A percentile compares a stretch with the other conserved stretches of the same genome.
Conservation (phyloP, 2,888 invertebrate species). For the Heliconius erato region DNA sequence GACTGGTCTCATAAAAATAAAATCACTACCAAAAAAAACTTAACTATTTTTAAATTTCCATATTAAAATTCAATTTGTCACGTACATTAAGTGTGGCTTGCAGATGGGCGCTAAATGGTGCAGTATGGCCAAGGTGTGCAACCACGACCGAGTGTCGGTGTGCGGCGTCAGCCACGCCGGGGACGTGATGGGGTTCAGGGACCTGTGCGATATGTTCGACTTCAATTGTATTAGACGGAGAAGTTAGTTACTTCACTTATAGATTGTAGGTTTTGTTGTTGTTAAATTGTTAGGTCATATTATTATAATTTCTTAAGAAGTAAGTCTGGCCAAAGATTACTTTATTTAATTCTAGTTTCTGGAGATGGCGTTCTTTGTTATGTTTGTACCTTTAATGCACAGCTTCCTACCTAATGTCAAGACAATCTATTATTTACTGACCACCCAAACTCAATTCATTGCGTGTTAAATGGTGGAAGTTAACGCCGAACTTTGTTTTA, state of each 20-base stretch:
- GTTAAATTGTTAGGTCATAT: too few relatives aligned
- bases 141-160: conserved; percentile 79
- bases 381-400: too few relatives aligned
- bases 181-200: conserved; percentile 80
- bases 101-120: conserved; percentile 83
- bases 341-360: too few relatives aligned
- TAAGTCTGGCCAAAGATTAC: too few relatives aligned
- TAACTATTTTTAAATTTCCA: not conserved
- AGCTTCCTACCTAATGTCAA: too few relatives aligned
- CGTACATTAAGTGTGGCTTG: conserved; percentile 20
- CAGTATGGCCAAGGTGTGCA: conserved; percentile 81
- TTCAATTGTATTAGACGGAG: conserved; percentile 79
- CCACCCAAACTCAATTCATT: too few relatives aligned
- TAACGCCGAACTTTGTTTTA: too few relatives aligned
- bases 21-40: not conserved
- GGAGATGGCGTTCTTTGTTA: too few relatives aligned
- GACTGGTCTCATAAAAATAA: too few relatives aligned
- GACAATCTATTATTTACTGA: too few relatives aligned
- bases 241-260: conserved; percentile 61
- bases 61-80: not conserved
- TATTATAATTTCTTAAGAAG: too few relatives aligned
- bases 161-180: conserved; percentile 80
- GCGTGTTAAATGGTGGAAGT: too few relatives aligned
- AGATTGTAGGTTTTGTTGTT: not conserved
- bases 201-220: conserved; percentile 82